Conservation (phyloP, 1,140 invertebrate genomes). For the Drosophila obscura region DNA sequence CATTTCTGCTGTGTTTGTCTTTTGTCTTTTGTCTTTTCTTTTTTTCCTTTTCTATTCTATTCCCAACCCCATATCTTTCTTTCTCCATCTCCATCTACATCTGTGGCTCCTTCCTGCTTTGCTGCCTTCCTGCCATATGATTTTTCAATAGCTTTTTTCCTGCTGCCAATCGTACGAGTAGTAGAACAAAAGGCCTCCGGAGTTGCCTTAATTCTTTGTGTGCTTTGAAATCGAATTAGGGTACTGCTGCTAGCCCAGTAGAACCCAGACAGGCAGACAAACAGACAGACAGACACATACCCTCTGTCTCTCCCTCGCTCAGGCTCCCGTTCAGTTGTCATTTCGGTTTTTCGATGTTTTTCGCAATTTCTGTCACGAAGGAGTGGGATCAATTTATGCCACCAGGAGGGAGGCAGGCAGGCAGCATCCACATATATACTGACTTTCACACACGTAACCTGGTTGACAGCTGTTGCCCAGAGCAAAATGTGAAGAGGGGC, state of each 20-base stretch:
- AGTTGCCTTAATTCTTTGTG: conserved; percentile 65
- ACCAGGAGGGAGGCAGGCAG: too few relatives aligned
- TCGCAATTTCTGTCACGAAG: conserved; percentile 13
- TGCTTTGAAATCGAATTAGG: conserved; percentile 78
- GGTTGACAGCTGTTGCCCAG: conserved; percentile 75
- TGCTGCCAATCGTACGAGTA: conserved; percentile 1
- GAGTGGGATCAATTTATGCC: conserved; percentile 58
- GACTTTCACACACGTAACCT: conserved; percentile 70
- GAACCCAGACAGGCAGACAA: background rate
- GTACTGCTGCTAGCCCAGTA: conserved; percentile 21
- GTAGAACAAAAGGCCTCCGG: conserved; percentile 60
- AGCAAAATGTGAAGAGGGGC: conserved; percentile 29
- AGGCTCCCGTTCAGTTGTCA: conserved; percentile 34
- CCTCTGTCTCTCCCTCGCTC: background rate
- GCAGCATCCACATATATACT: background rate
- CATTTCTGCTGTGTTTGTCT: conserved; percentile 70
- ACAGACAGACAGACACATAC: conserved; percentile 3
- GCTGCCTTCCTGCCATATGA: conserved; percentile 48
- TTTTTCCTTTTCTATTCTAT: conserved; percentile 10
- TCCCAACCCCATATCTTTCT: too few relatives aligned
- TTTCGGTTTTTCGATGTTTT: conserved; percentile 30
- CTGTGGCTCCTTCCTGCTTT: background rate
- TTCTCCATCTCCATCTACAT: too few relatives aligned
- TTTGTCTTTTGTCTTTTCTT: conserved; percentile 40
- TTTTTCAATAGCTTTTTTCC: conserved; percentile 66